Evolutionary conservation across 1,140 invertebrate genomes (phyloP), one percentile per base, ranked within the genome.

Genomic region (Pseudomyrmex concolor): DNA sequence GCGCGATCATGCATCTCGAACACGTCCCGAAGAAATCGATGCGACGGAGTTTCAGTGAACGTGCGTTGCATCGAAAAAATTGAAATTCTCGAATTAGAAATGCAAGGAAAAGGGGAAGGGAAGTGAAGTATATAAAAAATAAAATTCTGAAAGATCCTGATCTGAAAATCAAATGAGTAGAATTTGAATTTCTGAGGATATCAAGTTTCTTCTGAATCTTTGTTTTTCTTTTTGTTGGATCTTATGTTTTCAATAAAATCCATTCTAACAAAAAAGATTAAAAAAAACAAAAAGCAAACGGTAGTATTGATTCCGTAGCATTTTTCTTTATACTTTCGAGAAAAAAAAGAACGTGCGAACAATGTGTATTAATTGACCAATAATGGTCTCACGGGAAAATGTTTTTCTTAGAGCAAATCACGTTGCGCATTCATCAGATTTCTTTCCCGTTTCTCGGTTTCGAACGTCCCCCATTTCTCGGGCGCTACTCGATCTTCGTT

Each of bases 1-100:
- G 34, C 51, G 64, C 70, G 60, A 68, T 86, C 73, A 70, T 62
- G 81, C 64, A 71, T 85, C 64, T 63, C 73, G 78, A 71, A 74
- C 81, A 84, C 71, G 57, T 74, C 45, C 17, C 55, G 4, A 17
- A 60, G 19, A 13, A 43, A 51, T 70, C 22, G 22, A 50, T 48
- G 15, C 66, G 64, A 70, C 34, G 54, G 25, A 22, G 19, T 50
- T 70, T 80, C 43, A 13, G 15, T 54, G 66, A 10, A 80, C 66
- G 76, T 71, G 54, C 57, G 15, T 7, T 13, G 76, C 64, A 48
- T 78, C 1, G 19, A 78, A 34, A 25, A 17, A 54, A n/a, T 45
- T n/a, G 34, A 15, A 17, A 34, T 70, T 15, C 45, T 9, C 43
- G 15, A 78, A 78, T 51, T 51, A 51, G 13, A 51, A 51, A 12